These are phyloP conservation scores for Acanthornis magna DNA, from an alignment of 2,797 vertebrate species.

Conservation along the genomic window DNA sequence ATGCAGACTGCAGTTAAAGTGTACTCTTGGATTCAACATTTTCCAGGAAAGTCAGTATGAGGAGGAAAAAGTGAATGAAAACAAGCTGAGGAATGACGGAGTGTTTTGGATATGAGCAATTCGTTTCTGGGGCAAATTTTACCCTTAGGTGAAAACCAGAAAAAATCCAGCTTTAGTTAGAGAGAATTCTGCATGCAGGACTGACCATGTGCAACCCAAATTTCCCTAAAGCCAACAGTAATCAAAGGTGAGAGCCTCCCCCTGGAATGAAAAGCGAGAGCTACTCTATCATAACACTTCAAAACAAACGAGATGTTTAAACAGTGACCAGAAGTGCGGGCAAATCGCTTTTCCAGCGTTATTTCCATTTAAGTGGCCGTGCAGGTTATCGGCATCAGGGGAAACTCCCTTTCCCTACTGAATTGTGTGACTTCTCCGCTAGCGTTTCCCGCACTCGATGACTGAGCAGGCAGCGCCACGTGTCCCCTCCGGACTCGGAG, in stretches of 20 bases:
- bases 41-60: background rate
- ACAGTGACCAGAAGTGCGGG: background rate
- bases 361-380: background rate
- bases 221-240: background rate
- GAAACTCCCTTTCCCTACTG: background rate
- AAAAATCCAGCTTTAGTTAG: background rate
- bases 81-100: background rate
- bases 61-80: background rate
- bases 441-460: rapidly evolving
- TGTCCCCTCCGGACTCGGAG: rapidly evolving
- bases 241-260: background rate
- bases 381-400: background rate
- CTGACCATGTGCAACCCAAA: background rate
- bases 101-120: background rate
- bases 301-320: background rate
- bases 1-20: background rate
- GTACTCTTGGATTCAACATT: background rate
- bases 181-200: background rate
- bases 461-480: background rate
- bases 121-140: background rate
- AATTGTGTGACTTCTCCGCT: background rate
- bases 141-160: background rate
- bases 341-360: background rate
- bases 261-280: background rate
- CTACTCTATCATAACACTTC: background rate